Evolutionary conservation across 2,113 vertebrate species (phyloP), one percentile per base, ranked within the genome.

Genomic region (Stegostoma tigrinum): DNA sequence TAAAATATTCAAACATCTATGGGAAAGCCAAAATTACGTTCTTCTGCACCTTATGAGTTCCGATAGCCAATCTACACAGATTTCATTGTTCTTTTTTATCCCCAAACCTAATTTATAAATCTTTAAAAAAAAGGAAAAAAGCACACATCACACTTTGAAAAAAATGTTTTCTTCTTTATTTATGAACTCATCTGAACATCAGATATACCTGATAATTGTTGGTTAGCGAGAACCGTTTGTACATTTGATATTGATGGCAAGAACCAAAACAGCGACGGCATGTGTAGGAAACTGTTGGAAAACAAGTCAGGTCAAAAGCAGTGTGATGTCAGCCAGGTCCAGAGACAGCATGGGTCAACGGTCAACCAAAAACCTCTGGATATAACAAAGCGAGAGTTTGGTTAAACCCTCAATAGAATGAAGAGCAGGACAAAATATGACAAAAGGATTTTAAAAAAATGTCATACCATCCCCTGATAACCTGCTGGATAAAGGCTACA

Each of bases 131-230:
- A 66, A 3, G 72, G 42, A 83, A 45, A 97, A 97, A 97, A 97
- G 90, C 96, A 98, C 97, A 96, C 94, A 61, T 90, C 87, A 95
- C 97, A 94, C 96, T 96, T 97, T 97, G 97, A 97, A 98, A 98
- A 97, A 97, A 98, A 97, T 97, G 97, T 97, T 96, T 97, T 98
- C 97, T 98, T 98, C 98, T 97, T 98, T 97, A 98, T 98, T 98
- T 98, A 98, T 98, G 98, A 98, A 98, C 98, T 98, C 97, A 98
- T 98, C 98, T 98, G 98, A 98, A 98, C 98, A 98, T 98, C 98
- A 98, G 98, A 98, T 98, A 98, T 98, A 98, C 97, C 98, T 97
- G 98, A 98, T 98, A 96, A 96, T 95, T 96, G 98, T 97, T 98
- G 98, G 97, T 98, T 97, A 98, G 98, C 98, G 98, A 98, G 98